A percentile compares a stretch with the other conserved stretches of the same genome.
phyloP scores from a whole-genome alignment of 2,797 vertebrate species.

The Neostethus bicornis region DNA sequence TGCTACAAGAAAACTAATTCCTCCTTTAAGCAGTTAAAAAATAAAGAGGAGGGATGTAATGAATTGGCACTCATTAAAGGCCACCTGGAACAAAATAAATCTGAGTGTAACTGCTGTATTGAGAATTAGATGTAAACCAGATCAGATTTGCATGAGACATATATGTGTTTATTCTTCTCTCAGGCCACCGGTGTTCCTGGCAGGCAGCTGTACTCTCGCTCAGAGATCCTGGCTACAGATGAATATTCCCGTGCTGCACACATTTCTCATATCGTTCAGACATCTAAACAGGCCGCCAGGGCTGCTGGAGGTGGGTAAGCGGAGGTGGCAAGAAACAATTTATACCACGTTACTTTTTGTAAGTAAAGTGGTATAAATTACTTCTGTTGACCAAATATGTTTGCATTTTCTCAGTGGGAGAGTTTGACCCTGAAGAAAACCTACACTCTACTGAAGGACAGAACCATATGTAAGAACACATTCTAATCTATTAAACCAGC shows the following conservation, averaged over 20 bases:
- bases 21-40: constrained; percentile 1
- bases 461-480: constrained; percentile 77
- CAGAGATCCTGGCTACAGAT: constrained; percentile 81
- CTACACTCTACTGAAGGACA: constrained; percentile 76
- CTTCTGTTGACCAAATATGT: constrained; percentile 9
- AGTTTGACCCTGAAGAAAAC: constrained; percentile 75
- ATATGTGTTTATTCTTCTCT: constrained; percentile 33
- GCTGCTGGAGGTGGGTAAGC: constrained; percentile 76
- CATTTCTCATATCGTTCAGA: constrained; percentile 72
- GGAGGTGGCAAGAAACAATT: no score
- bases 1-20: constrained; percentile 7
- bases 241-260: constrained; percentile 70
- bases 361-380: no score
- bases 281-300: constrained; percentile 71
- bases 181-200: constrained; percentile 69
- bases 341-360: no score
- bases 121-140: background rate
- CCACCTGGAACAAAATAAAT: background rate
- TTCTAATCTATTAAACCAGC: background rate
- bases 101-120: background rate
- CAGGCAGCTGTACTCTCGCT: constrained; percentile 81
- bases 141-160: background rate
- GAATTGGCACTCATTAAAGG: constrained; percentile 4
- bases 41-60: background rate
- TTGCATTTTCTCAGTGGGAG: constrained; percentile 45